phyloP scores from a whole-genome alignment of 1,140 invertebrate genomes.

The Sitodiplosis mosellana region DNA sequence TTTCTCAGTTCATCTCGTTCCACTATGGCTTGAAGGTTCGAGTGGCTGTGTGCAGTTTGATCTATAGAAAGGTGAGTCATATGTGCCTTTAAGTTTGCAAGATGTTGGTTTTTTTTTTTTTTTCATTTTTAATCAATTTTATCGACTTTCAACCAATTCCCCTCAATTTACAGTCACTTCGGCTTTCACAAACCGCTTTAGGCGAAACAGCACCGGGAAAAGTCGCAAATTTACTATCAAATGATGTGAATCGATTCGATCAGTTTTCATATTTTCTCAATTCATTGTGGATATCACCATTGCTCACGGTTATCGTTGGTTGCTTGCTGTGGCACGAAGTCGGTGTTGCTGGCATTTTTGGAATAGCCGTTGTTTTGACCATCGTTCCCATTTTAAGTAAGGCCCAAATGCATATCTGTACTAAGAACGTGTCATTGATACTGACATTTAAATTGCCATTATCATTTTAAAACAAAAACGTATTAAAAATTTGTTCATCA shows the following conservation, averaged over 20 bases:
- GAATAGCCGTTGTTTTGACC: constrained; percentile 33
- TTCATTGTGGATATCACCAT: constrained; percentile 31
- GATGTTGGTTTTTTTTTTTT: too few species aligned
- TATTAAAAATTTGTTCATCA: too few species aligned
- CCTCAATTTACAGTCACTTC: constrained; percentile 28
- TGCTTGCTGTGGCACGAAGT: constrained; percentile 19
- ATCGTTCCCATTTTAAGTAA: constrained; percentile 41
- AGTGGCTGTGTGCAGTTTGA: constrained; percentile 37
- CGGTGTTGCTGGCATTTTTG: constrained; percentile 30
- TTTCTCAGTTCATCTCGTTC: constrained; percentile 32
- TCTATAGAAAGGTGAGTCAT: constrained; percentile 43
- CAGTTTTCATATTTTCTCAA: constrained; percentile 21
- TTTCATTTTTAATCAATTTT: too few species aligned
- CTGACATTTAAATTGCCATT: neutral
- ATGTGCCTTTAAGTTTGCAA: constrained; percentile 41
- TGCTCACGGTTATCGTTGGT: constrained; percentile 29
- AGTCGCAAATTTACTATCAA: constrained; percentile 66
- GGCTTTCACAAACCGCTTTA: constrained; percentile 40
- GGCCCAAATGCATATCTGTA: constrained; percentile 44
- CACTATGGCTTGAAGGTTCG: constrained; percentile 38
- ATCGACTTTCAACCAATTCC: constrained; percentile 49
- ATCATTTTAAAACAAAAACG: too few species aligned
- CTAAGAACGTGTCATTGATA: too few species aligned
- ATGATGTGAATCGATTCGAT: constrained; percentile 35
- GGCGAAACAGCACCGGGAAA: constrained; percentile 58